These are phyloP conservation scores for Phorcus lineatus DNA, from an alignment of 2,888 invertebrate species.

Conservation along the genomic window DNA sequence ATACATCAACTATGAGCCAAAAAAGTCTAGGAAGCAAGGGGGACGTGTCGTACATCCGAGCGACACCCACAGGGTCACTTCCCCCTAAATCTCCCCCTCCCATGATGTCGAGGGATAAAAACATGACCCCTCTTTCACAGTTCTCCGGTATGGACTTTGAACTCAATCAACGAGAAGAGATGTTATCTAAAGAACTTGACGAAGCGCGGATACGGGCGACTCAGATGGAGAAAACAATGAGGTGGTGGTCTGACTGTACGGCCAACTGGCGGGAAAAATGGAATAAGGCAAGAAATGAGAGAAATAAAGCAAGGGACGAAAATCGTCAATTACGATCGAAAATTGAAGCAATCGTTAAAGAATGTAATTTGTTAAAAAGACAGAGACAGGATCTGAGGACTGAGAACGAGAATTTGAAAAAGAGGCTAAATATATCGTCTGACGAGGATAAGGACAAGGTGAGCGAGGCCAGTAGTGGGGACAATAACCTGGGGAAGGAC, in stretches of 20 bases:
- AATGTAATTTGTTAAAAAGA: slow-evolving; percentile 82
- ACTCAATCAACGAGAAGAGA: slow-evolving; percentile 76
- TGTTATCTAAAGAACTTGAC: slow-evolving; percentile 88
- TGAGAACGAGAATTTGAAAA: slow-evolving; percentile 32
- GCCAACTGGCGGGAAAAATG: slow-evolving; percentile 97
- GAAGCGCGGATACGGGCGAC: slow-evolving; percentile 94
- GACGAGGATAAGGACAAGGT: slow-evolving; percentile 14
- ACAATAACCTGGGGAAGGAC: background rate
- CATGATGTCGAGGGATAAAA: slow-evolving; percentile 47
- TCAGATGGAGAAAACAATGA: slow-evolving; percentile 99
- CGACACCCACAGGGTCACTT: slow-evolving; percentile 45
- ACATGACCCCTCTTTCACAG: slow-evolving; percentile 49
- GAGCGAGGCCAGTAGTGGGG: background rate
- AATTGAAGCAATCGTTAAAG: slow-evolving; percentile 80
- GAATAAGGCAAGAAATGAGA: slow-evolving; percentile 91
- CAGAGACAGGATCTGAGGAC: slow-evolving; percentile 84
- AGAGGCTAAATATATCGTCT: background rate
- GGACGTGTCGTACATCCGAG: slow-evolving; percentile 68
- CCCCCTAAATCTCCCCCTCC: slow-evolving; percentile 51
- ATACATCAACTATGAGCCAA: background rate
- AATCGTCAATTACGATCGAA: slow-evolving; percentile 87
- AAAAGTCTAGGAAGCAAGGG: slow-evolving; percentile 40
- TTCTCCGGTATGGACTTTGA: slow-evolving; percentile 43
- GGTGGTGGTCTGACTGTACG: slow-evolving; percentile 99
- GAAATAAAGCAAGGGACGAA: slow-evolving; percentile 94